Base-by-base conservation (phyloP, 1,140 invertebrate species). In the Centruroides vittatus region DNA sequence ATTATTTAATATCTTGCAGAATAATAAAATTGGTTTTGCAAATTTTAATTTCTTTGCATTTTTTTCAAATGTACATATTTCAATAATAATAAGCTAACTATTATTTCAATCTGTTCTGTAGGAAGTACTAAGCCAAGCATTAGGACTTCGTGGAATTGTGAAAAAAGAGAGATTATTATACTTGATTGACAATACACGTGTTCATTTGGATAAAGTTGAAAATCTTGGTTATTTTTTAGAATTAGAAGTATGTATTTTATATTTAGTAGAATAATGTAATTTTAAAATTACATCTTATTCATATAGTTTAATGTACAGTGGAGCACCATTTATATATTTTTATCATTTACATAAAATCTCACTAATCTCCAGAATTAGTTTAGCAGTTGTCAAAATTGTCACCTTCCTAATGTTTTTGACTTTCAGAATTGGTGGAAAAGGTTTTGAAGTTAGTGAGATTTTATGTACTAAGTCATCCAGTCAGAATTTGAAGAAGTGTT, bases 201-300 rank as follows among this genome's bases (percentile, higher is more conserved):
- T 96, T 36, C 92, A 95, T 71, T 76, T 94, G 64, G 93, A 97
- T 73, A 71, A 80, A 67, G 92, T 96, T 0, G 74, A 84, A 67
- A 78, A 76, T 55, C 76, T 95, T n/a, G 92, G 92, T 5, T 71
- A 84, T 70, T 95, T 87, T 70, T 83, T 94, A 77, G 92, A 95
- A 76, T 76, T 95, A 49, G 93, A 95, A 78, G 89, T 93, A 35
- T 23, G 35, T 34, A 35, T 12, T 36, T 36, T 8, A 55, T 35
- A 12, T 35, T 55, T 23, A 34, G 34, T 10, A 54, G 9, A 13
- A n/a, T 54, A 49, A 3, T 11, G 10, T 49, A 49, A 49, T 11
- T 49, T n/a, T 49, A 49, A 49, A 49, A 10, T 49, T 49, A 11
- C 48, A 49, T 11, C 48, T 49, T 49, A 11, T 3, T 11, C 48